Evolutionary conservation across 2,888 invertebrate species (phyloP), one percentile per base, ranked within the genome.

Genomic region (Hydroisotoma schaefferi): DNA sequence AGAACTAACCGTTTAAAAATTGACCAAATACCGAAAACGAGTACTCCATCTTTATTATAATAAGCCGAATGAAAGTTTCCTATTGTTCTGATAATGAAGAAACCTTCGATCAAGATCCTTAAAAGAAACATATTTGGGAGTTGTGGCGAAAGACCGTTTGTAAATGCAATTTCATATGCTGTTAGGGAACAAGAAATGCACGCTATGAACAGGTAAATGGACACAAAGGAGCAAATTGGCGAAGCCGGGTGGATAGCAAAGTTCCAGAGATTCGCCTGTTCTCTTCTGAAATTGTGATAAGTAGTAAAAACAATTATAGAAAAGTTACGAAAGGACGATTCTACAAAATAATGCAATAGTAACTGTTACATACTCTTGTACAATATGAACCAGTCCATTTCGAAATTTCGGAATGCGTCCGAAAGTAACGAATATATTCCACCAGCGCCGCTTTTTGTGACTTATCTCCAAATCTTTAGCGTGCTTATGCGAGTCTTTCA

Each of bases 301-400:
- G 22, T 25, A 29, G 2, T 37, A 38, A 4, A 46, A 23, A 25
- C 10, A n/a, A 43, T 28, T 23, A 29, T 22, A 33, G 33, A 33
- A 15, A 15, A 33, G n/a, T n/a, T n/a, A n/a, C n/a, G n/a, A n/a
- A n/a, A n/a, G n/a, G n/a, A n/a, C n/a, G n/a, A n/a, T n/a, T n/a
- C n/a, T n/a, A n/a, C n/a, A n/a, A n/a, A n/a, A n/a, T n/a, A n/a
- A n/a, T n/a, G n/a, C n/a, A n/a, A n/a, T n/a, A n/a, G n/a, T n/a
- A n/a, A n/a, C n/a, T n/a, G n/a, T n/a, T n/a, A n/a, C n/a, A 29
- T 55, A 63, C 65, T 71, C 71, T 58, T 70, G 71, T n/a, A 57
- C 60, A 33, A 71, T 57, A 27, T 71, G 71, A 27, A 70, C 44
- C 6, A 69, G 27, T 12, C 71, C 71, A 68, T 70, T 71, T 46